Base-by-base conservation (phyloP, 1,140 invertebrate species). In the Heterodera carotae region DNA sequence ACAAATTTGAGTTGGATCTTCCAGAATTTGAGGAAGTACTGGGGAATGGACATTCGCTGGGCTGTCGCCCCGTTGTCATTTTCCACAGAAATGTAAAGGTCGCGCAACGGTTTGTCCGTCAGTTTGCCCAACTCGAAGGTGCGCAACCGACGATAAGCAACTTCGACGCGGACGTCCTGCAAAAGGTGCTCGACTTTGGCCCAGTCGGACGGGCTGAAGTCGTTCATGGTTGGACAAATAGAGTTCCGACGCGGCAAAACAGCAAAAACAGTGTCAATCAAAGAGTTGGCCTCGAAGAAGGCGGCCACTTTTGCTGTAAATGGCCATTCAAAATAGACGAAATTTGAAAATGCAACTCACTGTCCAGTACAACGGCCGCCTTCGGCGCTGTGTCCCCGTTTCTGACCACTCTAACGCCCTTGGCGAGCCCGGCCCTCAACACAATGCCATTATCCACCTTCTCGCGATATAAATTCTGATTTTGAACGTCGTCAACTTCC, bases 231-330 rank as follows among this genome's bases (percentile, higher is more conserved):
- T 25, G 33, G 67, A 29, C 25, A 31, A 36, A 5, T 33, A 27
- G 18, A 59, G 18, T 53, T 67, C 2, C 39, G 60, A 4, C 29
- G 48, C 27, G 60, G 43, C 5, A 69, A 34, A 34, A 79, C 76
- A 15, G 74, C 67, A 22, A 80, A 67, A 25, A 80, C 60, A 22
- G 78, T 79, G 2, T 48, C 34, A 48, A 69, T 59, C 33, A 79
- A 36, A 34, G 31, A 31, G 48, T 75, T 68, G 22, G 66, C 31
- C 34, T 79, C 56, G 64, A 69, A 79, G 34, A 79, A 79, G 12
- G 79, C 25, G 34, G 39, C 59, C 8, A 81, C 79, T 81, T 79
- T 79, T 10, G 78, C 78, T 79, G 31, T 8, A 79, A 76, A 29
- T 36, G 27, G 67, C 6, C 48, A n/a, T 2, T n/a, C 33, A 15